Base-by-base conservation (phyloP, 2,888 invertebrate genomes). In the Altica lythri region DNA sequence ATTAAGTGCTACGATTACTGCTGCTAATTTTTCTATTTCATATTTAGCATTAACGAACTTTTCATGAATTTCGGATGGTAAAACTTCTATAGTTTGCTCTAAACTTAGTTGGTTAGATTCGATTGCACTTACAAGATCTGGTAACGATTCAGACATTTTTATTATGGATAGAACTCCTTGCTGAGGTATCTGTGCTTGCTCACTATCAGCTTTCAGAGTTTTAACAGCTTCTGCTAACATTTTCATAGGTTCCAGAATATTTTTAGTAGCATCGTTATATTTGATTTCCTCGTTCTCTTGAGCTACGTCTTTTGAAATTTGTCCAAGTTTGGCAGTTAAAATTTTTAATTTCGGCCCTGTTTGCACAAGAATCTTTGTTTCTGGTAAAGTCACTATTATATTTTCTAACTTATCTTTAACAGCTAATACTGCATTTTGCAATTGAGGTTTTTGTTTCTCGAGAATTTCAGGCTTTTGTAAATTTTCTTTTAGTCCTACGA, bases 401-500 rank as follows among this genome's bases (percentile, higher is more conserved):
- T 17, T 17, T 6, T 34, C 45, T 5, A 45, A 19, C 19, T 34
- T 19, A 17, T 54, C 30, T 55, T 65, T 66, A n/a, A 65, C 19
- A 18, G 57, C 54, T 34, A 45, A 0, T 8, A 45, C 12, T 12
- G 63, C 59, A 37, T 60, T 43, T 14, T 47, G 32, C 6, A 68
- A 9, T 52, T 61, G 55, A 14, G 59, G 53, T 47, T 63, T 62
- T 25, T 62, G 55, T 13, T 49, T 13, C 46, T 64, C 54, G 4
- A 58, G 17, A 34, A 59, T 32, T 45, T 62, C 56, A 8, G 65
- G 58, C 35, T 63, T 49, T 12, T 45, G 14, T 5, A 53, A n/a
- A 5, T 25, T 34, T 25, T 55, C 52, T 45, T 59, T 57, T 2
- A 58, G 29, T 37, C 58, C 51, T 6, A 44, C 40, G 22, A 49